Base-by-base conservation (phyloP, 2,113 vertebrate species). In the Ictidomys tridecemlineatus region DNA sequence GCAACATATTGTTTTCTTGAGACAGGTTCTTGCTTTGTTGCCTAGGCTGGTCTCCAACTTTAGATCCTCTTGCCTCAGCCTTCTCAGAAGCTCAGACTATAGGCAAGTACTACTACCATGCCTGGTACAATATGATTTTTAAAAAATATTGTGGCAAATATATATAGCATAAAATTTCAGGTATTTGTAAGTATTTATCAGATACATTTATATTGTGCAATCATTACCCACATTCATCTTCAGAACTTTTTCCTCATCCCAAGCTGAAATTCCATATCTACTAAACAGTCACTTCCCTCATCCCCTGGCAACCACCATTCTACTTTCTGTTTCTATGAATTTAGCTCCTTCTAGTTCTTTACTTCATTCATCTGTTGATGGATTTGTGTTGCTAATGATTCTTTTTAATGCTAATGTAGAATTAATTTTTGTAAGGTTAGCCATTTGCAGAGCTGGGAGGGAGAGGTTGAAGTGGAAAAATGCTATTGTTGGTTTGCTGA, bases 331-430 rank as follows among this genome's bases (percentile, higher is more conserved):
- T 70, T 93, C 76, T 89, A 8, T 85, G 58, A 87, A 69, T 90
- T 51, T 80, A 22, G 93, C 58, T 89, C 2, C 11, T 92, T 24
- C 22, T 76, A 72, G 28, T 87, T 45, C 16, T 77, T 89, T 9
- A 18, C 69, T 85, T 70, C 39, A 89, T 74, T 87, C 30, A 84
- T 78, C 24, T 51, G 20, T 51, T 82, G 39, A 53, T 89, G 8
- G 67, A 72, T 65, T 93, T 88, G 51, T 16, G 24, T 85, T 88
- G 70, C 84, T 93, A 83, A 73, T 63, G 9, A 58, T 95, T 84
- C 45, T 90, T 96, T 94, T 95, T 61, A 74, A 51, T 92, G 86
- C 39, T 76, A 88, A 8, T 90, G 26, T 73, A 95, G 56, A 16
- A n/a, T 73, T 67, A 39, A 80, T 77, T 89, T 63, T 69, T 80